These are phyloP conservation scores for Hylaeus volcanicus DNA, from an alignment of 1,140 invertebrate genomes.

Conservation along the genomic window DNA sequence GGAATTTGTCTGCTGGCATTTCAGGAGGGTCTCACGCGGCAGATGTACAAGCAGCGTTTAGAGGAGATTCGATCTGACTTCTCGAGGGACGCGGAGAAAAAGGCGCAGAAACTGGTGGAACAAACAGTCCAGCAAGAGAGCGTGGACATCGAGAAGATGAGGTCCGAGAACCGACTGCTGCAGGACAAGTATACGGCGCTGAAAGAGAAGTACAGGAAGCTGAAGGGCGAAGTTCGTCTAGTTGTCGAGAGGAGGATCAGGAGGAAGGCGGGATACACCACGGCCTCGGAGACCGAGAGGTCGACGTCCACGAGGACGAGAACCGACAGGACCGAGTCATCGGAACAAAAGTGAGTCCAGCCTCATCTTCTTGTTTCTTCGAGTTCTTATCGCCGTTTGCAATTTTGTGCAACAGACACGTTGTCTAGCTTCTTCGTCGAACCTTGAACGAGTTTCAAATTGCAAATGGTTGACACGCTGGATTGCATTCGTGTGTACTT, in stretches of 20 bases:
- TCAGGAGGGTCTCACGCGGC: constrained; percentile 82
- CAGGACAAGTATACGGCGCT: constrained; percentile 90
- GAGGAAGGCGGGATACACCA: constrained; percentile 82
- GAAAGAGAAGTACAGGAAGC: constrained; percentile 89
- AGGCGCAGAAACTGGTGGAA: constrained; percentile 77
- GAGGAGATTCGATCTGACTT: constrained; percentile 83
- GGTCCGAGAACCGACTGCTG: constrained; percentile 86
- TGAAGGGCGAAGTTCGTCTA: constrained; percentile 88
- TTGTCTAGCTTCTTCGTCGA: too few relatives aligned
- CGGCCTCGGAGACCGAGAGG: constrained; percentile 88
- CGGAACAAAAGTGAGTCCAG: constrained; percentile 77
- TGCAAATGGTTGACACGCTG: constrained; percentile 34
- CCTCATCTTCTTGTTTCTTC: too few relatives aligned
- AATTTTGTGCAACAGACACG: background rate
- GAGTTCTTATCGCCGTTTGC: background rate
- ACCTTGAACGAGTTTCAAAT: background rate
- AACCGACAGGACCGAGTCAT: constrained; percentile 76
- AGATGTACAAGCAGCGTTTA: constrained; percentile 84
- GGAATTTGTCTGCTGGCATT: constrained; percentile 18
- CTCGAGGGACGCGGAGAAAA: constrained; percentile 82
- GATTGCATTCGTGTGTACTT: constrained; percentile 9
- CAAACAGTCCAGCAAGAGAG: constrained; percentile 77
- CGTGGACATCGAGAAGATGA: constrained; percentile 83
- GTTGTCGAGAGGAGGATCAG: constrained; percentile 82
- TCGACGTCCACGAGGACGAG: constrained; percentile 81